Evolutionary conservation across 2,888 invertebrate genomes (phyloP).

Genomic region (Nemotelus nigrinus): DNA sequence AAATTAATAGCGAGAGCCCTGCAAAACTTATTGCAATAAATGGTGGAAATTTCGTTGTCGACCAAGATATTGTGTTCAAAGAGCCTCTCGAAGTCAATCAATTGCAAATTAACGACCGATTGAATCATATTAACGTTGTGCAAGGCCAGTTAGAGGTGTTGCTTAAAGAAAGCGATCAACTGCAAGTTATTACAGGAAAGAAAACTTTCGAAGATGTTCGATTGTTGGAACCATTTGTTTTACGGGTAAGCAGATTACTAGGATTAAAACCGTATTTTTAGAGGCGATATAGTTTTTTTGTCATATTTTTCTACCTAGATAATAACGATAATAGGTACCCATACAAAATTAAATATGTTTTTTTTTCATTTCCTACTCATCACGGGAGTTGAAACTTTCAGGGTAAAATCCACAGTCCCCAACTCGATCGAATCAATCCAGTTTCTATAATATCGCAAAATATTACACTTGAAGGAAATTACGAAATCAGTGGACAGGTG

Average conservation of each 20-base stretch:
- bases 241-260: slow-evolving; percentile 56
- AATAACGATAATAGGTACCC: too few relatives aligned
- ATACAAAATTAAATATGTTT: too few relatives aligned
- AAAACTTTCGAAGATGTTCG: slow-evolving; percentile 65
- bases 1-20: slow-evolving; percentile 56
- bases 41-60: slow-evolving; percentile 63
- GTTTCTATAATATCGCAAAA: slow-evolving; percentile 64
- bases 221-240: slow-evolving; percentile 64
- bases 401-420: slow-evolving; percentile 65
- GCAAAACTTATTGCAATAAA: slow-evolving; percentile 62
- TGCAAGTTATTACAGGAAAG: slow-evolving; percentile 64
- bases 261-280: too few relatives aligned
- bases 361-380: not conserved
- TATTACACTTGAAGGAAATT: slow-evolving; percentile 63
- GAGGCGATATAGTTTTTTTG: too few relatives aligned
- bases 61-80: slow-evolving; percentile 65
- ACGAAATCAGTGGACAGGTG: slow-evolving; percentile 65
- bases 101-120: slow-evolving; percentile 61
- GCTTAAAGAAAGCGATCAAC: slow-evolving; percentile 60
- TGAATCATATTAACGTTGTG: slow-evolving; percentile 66
- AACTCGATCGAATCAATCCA: slow-evolving; percentile 65
- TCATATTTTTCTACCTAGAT: too few relatives aligned
- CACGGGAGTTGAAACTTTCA: slow-evolving; percentile 53
- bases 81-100: slow-evolving; percentile 62
- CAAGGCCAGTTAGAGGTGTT: slow-evolving; percentile 65